Evolutionary conservation across 2,888 invertebrate species (phyloP).

Genomic region (Brachynemurus nebulosus): DNA sequence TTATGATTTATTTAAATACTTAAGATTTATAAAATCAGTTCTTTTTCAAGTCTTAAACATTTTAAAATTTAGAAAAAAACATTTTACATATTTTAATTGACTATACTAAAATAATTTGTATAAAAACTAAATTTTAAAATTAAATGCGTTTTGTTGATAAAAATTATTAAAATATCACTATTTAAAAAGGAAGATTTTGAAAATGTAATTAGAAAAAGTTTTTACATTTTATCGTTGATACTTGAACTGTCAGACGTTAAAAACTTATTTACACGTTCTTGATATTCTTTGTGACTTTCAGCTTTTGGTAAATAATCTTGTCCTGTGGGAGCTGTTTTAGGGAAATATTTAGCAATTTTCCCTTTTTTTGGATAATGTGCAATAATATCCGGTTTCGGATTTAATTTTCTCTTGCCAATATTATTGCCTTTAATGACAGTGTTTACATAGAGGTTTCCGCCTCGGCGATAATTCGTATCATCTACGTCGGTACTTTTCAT

Average conservation of each 20-base stretch:
- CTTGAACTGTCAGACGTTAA: slow-evolving; percentile 19
- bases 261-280: slow-evolving; percentile 32
- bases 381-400: slow-evolving; percentile 39
- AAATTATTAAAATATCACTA: too few species aligned
- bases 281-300: slow-evolving; percentile 32
- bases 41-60: too few species aligned
- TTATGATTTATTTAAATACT: too few species aligned
- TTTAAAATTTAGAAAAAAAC: too few species aligned
- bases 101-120: too few species aligned
- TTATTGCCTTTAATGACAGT: slow-evolving; percentile 42
- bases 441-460: slow-evolving; percentile 35
- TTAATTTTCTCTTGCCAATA: slow-evolving; percentile 31
- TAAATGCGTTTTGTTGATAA: too few species aligned
- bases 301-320: slow-evolving; percentile 25
- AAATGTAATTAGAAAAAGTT: too few species aligned
- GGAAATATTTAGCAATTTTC: slow-evolving; percentile 39
- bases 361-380: slow-evolving; percentile 37
- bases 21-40: too few species aligned
- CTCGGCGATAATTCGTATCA: slow-evolving; percentile 32
- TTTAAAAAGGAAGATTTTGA: too few species aligned
- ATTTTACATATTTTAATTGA: too few species aligned
- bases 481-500: slow-evolving; percentile 46
- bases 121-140: too few species aligned
- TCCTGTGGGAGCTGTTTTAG: slow-evolving; percentile 24
- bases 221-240: neutral